Conservation (phyloP, 2,113 vertebrate genomes). For the Dipodomys spectabilis region DNA sequence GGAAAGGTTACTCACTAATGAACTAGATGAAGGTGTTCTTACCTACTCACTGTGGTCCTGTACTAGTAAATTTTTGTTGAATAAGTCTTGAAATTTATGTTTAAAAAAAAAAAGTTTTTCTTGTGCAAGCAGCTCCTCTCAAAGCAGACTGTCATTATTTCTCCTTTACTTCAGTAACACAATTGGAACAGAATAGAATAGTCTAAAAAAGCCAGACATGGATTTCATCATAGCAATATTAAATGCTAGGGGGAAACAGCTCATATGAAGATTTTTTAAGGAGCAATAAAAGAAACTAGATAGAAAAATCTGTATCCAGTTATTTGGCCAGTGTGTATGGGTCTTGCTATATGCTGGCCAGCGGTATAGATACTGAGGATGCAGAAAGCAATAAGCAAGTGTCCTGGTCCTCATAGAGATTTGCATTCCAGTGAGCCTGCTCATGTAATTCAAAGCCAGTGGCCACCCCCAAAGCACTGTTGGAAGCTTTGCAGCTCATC, state of each 20-base stretch:
- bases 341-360: not conserved
- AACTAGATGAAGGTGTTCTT: not conserved
- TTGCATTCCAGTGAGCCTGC: not conserved
- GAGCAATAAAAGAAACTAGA: not conserved
- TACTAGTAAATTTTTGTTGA: constrained; percentile 23
- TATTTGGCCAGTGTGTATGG: not conserved
- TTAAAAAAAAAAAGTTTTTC: constrained; percentile 33
- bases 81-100: not conserved
- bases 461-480: not conserved
- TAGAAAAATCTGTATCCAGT: not conserved
- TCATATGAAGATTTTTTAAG: not conserved
- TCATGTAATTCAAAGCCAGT: constrained; percentile 31
- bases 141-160: constrained; percentile 43
- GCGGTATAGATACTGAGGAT: not conserved
- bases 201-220: constrained; percentile 20
- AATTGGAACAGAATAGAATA: constrained; percentile 42
- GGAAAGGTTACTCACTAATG: not conserved
- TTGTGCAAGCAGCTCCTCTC: not conserved
- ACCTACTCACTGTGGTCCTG: not conserved
- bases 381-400: not conserved
- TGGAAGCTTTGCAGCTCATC: constrained; percentile 28
- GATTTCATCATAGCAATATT: constrained; percentile 34
- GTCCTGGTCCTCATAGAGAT: not conserved
- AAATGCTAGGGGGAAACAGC: constrained; percentile 10
- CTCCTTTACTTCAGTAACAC: constrained; percentile 23